Conservation (phyloP, 1,140 invertebrate genomes). For the Arctopsyche grandis region DNA sequence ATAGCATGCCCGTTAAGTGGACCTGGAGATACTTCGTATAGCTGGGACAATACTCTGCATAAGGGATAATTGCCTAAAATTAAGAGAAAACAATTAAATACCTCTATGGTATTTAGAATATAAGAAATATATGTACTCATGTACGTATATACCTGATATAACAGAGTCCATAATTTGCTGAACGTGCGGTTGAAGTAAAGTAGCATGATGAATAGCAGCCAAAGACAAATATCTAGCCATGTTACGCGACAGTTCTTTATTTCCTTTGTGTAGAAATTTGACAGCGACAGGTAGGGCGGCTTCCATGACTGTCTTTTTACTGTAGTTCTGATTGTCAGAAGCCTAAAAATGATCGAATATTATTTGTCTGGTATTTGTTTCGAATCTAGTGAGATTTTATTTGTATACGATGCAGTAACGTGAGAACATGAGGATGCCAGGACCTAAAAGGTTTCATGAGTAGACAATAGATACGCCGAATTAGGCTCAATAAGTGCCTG, state of each 20-base stretch:
- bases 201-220: constrained; percentile 91
- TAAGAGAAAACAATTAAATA: constrained; percentile 33
- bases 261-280: constrained; percentile 90
- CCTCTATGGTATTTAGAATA: too few species aligned
- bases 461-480: too few species aligned
- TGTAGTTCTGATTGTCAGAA: constrained; percentile 79
- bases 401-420: too few species aligned
- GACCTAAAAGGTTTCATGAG: too few species aligned
- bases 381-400: too few species aligned
- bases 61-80: constrained; percentile 83
- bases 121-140: too few species aligned
- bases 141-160: constrained; percentile 82
- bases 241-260: constrained; percentile 87
- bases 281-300: constrained; percentile 89
- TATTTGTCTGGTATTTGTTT: constrained; percentile 2
- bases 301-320: constrained; percentile 89
- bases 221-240: constrained; percentile 92
- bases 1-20: constrained; percentile 86
- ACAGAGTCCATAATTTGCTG: constrained; percentile 91
- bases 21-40: constrained; percentile 87
- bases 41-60: constrained; percentile 85
- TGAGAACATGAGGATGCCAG: too few species aligned
- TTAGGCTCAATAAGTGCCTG: too few species aligned
- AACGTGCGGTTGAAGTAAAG: constrained; percentile 84
- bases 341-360: constrained; percentile 55